Base-by-base conservation (phyloP, 2,888 invertebrate species). In the Alloplasta piceator region DNA sequence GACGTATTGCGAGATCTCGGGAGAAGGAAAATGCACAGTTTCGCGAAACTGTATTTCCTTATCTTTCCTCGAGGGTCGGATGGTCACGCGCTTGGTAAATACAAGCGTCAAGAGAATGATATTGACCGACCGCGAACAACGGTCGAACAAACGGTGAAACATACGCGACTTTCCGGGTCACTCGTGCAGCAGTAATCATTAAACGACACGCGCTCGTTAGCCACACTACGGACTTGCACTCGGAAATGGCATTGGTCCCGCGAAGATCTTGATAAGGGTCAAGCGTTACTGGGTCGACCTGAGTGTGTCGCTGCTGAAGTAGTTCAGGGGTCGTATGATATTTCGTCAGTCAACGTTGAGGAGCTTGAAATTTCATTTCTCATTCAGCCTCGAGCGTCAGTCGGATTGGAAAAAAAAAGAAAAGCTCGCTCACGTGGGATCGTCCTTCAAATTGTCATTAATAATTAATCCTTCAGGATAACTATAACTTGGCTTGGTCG, bases 191-290 rank as follows among this genome's bases (percentile, higher is more conserved):
- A 14, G 41, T 66, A 43, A 63, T 26, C 52, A 61, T 78, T 55
- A 48, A 68, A 73, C 63, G 72, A 64, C 67, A 76, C 76, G 72
- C 77, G 72, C 26, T 26, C 73, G 67, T 72, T 68, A 68, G 48
- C 58, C 38, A 12, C 26, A n/a, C 56, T 39, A 60, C 48, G 56
- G 43, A 67, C 60, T 36, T 56, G 7, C 50, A 58, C 77, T 56
- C 76, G 80, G 71, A 72, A 80, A 76, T 76, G 67, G 80, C 67
- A 72, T 76, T 72, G 72, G 72, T 80, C 73, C 55, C 67, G 55
- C 48, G 67, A 50, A 70, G 66, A 66, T 76, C 66, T 26, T 64
- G 72, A 80, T 73, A 68, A 77, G 48, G 26, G 10, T 58, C 26
- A 73, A 73, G 68, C 43, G 80, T 73, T 64, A 80, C 77, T 63